These are phyloP conservation scores for Nycticebus coucang DNA, from an alignment of 2,113 vertebrate species.

Conservation along the genomic window DNA sequence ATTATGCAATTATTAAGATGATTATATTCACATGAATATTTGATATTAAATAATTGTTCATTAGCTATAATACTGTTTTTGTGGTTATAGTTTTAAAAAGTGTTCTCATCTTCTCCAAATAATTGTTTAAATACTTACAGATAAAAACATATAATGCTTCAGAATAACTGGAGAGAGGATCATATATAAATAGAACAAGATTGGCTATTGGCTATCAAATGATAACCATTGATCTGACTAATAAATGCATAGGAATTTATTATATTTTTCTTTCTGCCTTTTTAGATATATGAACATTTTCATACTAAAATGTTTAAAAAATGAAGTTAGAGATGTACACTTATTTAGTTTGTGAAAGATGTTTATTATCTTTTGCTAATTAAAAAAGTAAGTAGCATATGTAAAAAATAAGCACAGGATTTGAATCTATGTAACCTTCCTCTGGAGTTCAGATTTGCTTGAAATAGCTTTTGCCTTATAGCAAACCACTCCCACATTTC, in stretches of 20 bases:
- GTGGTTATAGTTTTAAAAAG: too few species aligned
- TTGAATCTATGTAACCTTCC: not conserved
- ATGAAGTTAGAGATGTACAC: not conserved
- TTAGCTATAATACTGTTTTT: not conserved
- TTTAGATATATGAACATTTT: not conserved
- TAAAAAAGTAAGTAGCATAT: not conserved
- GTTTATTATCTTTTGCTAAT: not conserved
- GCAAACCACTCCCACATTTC: not conserved
- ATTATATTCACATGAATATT: not conserved
- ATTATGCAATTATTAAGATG: not conserved
- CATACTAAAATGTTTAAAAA: conserved; percentile 7
- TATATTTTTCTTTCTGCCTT: not conserved
- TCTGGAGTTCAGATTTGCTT: not conserved
- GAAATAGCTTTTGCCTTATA: not conserved
- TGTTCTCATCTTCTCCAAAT: not conserved
- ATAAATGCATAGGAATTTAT: not conserved
- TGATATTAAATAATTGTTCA: not conserved
- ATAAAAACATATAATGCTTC: conserved; percentile 4
- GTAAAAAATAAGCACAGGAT: not conserved
- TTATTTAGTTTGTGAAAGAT: not conserved
- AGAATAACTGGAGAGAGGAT: not conserved
- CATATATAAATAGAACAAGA: not conserved
- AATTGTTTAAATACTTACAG: not conserved
- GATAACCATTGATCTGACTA: not conserved
- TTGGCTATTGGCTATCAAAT: not conserved